Evolutionary conservation across 2,113 vertebrate genomes (phyloP).

Genomic region (Melospiza georgiana): DNA sequence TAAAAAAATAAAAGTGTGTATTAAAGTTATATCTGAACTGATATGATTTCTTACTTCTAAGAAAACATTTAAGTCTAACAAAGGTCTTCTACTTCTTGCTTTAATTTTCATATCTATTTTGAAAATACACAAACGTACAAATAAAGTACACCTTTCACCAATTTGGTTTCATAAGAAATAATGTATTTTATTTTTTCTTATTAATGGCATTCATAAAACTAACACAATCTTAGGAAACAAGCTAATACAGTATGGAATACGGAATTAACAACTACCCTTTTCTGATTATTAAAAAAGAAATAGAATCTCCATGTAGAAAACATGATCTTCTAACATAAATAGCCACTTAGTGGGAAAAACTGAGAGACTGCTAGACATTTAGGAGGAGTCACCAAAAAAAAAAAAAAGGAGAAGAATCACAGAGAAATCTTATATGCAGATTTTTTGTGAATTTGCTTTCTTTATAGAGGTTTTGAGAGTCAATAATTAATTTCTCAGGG

Average conservation of each 20-base stretch:
- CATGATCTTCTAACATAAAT: neutral
- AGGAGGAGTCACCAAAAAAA: neutral
- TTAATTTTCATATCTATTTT: neutral
- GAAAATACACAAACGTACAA: neutral
- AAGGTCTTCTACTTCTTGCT: neutral
- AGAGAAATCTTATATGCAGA: neutral
- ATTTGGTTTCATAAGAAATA: neutral
- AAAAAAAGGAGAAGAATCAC: neutral
- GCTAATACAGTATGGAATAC: neutral
- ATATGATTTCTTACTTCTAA: neutral
- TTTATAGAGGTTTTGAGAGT: neutral
- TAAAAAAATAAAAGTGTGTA: neutral
- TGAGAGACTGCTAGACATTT: neutral
- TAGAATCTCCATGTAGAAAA: neutral
- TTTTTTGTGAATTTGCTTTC: neutral
- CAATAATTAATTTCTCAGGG: neutral
- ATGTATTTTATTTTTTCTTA: neutral
- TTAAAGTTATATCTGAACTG: neutral
- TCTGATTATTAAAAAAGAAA: neutral
- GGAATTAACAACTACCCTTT: neutral
- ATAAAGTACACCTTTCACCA: neutral
- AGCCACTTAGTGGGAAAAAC: neutral
- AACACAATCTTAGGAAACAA: neutral
- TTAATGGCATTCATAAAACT: neutral
- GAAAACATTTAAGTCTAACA: neutral